Evolutionary conservation across 2,113 vertebrate genomes (phyloP).

Genomic region (Atrichornis clamosus): DNA sequence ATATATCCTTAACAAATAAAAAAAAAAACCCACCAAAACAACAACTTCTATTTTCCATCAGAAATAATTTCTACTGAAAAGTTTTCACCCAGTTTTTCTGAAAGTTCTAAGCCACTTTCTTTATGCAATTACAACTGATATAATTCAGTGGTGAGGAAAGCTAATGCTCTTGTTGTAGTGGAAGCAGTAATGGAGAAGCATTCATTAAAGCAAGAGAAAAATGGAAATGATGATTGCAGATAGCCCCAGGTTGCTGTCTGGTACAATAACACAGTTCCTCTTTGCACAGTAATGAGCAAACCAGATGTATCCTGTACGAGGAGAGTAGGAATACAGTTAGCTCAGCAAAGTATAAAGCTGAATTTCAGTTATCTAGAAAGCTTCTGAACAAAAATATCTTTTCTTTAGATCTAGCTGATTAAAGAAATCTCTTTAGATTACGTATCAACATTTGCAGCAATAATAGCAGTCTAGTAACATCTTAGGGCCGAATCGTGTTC

Average conservation of each 20-base stretch:
- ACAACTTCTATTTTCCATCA: background rate
- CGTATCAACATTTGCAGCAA: background rate
- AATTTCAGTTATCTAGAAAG: background rate
- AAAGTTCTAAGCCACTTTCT: background rate
- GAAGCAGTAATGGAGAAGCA: background rate
- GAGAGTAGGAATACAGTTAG: background rate
- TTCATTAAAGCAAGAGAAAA: slow-evolving; percentile 38
- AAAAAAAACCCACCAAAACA: fast-evolving
- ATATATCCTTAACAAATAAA: background rate
- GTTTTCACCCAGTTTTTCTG: background rate
- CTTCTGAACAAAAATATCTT: background rate
- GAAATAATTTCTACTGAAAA: background rate
- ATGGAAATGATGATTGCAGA: background rate
- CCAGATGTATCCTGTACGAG: background rate
- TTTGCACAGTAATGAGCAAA: background rate
- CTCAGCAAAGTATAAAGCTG: background rate
- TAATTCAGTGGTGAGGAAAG: background rate
- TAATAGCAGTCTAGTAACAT: background rate
- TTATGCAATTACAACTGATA: background rate
- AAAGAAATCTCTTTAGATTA: background rate
- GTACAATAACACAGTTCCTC: background rate
- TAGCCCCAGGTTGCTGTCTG: slow-evolving; percentile 1
- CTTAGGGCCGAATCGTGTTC: background rate
- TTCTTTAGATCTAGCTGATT: background rate
- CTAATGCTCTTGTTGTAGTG: background rate